phyloP scores from a whole-genome alignment of 2,113 vertebrate species.

The Alexandromys fortis region DNA sequence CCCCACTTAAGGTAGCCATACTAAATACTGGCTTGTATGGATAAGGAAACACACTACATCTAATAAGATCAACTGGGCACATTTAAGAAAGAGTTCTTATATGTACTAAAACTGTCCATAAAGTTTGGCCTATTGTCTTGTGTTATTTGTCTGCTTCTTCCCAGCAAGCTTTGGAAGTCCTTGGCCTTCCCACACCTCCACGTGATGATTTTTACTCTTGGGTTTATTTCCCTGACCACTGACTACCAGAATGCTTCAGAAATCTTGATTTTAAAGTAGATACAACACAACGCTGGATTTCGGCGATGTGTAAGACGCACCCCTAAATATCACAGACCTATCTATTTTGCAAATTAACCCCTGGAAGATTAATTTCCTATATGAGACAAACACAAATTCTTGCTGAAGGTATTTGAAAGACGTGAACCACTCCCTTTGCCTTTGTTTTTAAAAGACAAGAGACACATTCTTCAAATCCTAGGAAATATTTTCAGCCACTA shows the following conservation, averaged over 20 bases:
- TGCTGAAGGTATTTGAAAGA: conserved; percentile 39
- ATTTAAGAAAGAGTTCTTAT: neutral
- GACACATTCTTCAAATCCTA: conserved; percentile 15
- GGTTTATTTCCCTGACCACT: neutral
- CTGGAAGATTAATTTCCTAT: neutral
- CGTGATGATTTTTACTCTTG: neutral
- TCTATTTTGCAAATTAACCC: neutral
- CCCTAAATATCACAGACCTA: conserved; percentile 11
- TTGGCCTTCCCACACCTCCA: neutral
- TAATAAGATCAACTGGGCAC: neutral
- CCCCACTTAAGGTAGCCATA: neutral
- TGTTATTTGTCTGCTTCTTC: neutral
- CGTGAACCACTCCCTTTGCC: neutral
- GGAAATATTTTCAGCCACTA: conserved; percentile 22
- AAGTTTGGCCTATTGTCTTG: neutral
- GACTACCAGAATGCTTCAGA: neutral
- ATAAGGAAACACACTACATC: conserved; percentile 6
- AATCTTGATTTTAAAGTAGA: conserved; percentile 29
- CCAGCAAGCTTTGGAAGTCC: neutral
- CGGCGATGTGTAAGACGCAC: conserved; percentile 4
- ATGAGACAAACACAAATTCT: neutral
- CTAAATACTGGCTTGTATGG: neutral
- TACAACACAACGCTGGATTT: neutral
- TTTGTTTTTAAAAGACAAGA: conserved; percentile 56
- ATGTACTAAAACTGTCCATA: neutral